Percentiles rank a stretch among this genome's conserved stretches.
These are phyloP conservation scores for Eudyptes chrysolophus DNA, from an alignment of 2,113 vertebrate genomes.

Conservation along the genomic window DNA sequence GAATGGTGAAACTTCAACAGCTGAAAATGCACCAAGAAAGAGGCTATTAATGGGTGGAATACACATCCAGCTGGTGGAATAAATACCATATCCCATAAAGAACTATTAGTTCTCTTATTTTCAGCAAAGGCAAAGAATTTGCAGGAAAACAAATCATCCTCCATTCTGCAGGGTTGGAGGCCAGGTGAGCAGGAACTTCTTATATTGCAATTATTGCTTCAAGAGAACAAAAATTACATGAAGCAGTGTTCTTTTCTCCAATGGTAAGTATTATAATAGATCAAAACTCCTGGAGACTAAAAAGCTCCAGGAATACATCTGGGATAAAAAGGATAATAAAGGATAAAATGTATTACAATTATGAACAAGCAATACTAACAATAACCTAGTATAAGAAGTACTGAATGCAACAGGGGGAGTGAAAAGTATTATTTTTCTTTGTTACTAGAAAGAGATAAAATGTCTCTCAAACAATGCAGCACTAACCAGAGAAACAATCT, in stretches of 20 bases:
- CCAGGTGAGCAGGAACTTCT: background rate
- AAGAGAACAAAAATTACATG: background rate
- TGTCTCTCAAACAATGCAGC: background rate
- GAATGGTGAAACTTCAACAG: background rate
- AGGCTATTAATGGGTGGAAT: background rate
- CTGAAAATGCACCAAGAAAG: background rate
- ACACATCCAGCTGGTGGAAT: background rate
- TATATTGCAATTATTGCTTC: background rate
- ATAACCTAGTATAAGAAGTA: background rate
- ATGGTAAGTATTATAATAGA: background rate
- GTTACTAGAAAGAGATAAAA: background rate
- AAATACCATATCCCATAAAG: background rate
- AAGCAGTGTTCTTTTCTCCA: background rate
- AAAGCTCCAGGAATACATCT: background rate
- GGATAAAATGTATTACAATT: background rate
- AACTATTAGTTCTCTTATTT: background rate
- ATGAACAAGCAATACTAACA: background rate
- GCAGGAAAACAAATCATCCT: background rate
- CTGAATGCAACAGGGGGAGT: background rate
- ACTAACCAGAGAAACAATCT: background rate
- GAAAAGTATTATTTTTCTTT: background rate
- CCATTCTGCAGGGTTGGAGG: background rate
- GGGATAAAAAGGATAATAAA: background rate
- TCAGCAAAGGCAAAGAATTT: background rate
- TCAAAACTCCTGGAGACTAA: background rate